Conservation (phyloP, 1,140 invertebrate species). For the Ceratina australensis region DNA sequence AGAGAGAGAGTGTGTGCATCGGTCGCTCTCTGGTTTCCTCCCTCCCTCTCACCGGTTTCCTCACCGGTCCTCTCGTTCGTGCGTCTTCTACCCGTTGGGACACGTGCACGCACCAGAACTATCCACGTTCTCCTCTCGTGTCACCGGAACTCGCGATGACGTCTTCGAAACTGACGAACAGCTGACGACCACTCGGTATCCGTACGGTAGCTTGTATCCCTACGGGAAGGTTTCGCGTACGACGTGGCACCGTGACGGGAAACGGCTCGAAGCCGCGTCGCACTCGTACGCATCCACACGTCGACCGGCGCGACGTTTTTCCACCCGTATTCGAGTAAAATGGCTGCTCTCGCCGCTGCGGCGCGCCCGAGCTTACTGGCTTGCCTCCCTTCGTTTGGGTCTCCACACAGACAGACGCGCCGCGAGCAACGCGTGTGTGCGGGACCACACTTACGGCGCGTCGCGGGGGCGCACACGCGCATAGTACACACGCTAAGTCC, state of each 20-base stretch:
- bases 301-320: conserved; percentile 49
- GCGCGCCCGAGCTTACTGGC: conserved; percentile 78
- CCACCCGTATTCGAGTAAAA: conserved; percentile 75
- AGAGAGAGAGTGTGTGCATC: conserved; percentile 9
- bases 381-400: conserved; percentile 78
- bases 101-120: conserved; percentile 58
- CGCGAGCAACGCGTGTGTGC: conserved; percentile 58
- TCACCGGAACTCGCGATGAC: conserved; percentile 31
- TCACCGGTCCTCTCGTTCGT: conserved; percentile 40
- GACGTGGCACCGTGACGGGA: neutral
- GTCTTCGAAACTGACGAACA: neutral
- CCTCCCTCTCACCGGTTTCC: conserved; percentile 21
- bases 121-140: too few relatives aligned
- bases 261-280: neutral
- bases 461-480: conserved; percentile 54
- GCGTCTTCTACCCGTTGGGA: conserved; percentile 49
- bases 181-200: neutral
- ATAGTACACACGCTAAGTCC: conserved; percentile 49
- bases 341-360: conserved; percentile 79
- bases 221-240: neutral
- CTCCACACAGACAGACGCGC: conserved; percentile 73
- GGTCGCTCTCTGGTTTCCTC: conserved; percentile 31
- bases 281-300: conserved; percentile 6
- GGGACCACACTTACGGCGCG: conserved; percentile 49
- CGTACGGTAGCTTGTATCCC: neutral